These are phyloP conservation scores for Bufo bufo DNA, from an alignment of 2,113 vertebrate species.

Conservation along the genomic window DNA sequence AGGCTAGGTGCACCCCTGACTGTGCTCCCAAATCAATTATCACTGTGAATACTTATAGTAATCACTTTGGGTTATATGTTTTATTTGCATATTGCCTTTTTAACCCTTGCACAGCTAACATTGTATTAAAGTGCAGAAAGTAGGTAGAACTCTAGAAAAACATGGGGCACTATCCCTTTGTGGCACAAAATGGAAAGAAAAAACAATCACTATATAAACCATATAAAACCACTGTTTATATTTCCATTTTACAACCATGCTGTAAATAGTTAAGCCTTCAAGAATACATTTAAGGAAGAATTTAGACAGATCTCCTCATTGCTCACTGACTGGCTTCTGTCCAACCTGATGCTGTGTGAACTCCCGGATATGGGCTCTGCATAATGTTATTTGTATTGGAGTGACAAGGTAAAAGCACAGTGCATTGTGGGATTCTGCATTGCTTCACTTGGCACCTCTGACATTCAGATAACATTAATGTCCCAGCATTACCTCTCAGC, in stretches of 20 bases:
- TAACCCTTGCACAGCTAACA: not conserved
- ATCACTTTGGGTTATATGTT: not conserved
- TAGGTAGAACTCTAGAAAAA: not conserved
- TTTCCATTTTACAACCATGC: not conserved
- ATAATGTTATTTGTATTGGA: slow-evolving; percentile 53
- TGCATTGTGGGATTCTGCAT: slow-evolving; percentile 26
- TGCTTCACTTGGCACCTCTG: slow-evolving; percentile 28
- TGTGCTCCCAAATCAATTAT: not conserved
- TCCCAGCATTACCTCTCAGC: slow-evolving; percentile 10
- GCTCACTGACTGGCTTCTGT: not conserved
- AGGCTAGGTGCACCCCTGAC: too few relatives aligned
- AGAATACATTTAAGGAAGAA: not conserved
- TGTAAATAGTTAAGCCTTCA: not conserved
- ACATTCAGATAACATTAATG: slow-evolving; percentile 15
- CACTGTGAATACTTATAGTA: not conserved
- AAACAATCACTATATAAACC: not conserved
- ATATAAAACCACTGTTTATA: not conserved
- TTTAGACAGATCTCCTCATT: not conserved
- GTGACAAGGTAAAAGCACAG: not conserved
- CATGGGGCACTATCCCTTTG: not conserved
- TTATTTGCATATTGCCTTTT: not conserved
- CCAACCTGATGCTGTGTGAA: slow-evolving; percentile 4
- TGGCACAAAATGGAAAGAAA: not conserved
- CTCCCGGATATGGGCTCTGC: slow-evolving; percentile 28
- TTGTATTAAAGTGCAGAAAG: not conserved